Conservation (phyloP, 2,113 vertebrate species). For the Tragelaphus strepsiceros region DNA sequence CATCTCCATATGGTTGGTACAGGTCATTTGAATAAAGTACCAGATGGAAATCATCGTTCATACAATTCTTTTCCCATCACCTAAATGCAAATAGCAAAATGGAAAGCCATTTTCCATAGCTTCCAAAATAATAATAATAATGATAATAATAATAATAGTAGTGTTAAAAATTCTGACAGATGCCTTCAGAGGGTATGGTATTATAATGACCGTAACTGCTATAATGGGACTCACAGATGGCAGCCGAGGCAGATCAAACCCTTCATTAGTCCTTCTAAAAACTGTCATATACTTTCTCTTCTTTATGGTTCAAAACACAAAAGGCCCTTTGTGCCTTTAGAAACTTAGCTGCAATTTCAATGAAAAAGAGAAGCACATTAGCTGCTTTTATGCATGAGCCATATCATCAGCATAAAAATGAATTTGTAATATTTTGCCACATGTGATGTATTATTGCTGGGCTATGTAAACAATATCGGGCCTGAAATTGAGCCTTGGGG, state of each 20-base stretch:
- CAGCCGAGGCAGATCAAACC: constrained; percentile 54
- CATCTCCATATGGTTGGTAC: neutral
- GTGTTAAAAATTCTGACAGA: constrained; percentile 30
- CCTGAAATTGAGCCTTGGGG: constrained; percentile 73
- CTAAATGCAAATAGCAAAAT: constrained; percentile 36
- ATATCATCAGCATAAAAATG: constrained; percentile 77
- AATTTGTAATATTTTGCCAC: constrained; percentile 77
- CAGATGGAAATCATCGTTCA: constrained; percentile 59
- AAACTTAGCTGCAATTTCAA: constrained; percentile 62
- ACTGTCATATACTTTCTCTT: constrained; percentile 63
- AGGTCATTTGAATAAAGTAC: constrained; percentile 30
- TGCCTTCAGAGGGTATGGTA: constrained; percentile 16
- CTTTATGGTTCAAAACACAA: constrained; percentile 51
- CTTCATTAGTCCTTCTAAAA: constrained; percentile 57
- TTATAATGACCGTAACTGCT: constrained; percentile 54
- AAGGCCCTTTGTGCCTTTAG: constrained; percentile 56
- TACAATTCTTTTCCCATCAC: constrained; percentile 26
- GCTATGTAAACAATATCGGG: constrained; percentile 75
- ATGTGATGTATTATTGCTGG: constrained; percentile 76
- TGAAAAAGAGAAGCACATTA: constrained; percentile 68
- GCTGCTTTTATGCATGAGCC: constrained; percentile 67
- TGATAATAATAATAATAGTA: neutral
- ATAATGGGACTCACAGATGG: constrained; percentile 55
- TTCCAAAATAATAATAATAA: constrained; percentile 57
- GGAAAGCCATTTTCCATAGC: constrained; percentile 31